A percentile compares a stretch with the other conserved stretches of the same genome.
Evolutionary conservation across 2,888 invertebrate genomes (phyloP).

Genomic region (Mechanitis messenoides): DNA sequence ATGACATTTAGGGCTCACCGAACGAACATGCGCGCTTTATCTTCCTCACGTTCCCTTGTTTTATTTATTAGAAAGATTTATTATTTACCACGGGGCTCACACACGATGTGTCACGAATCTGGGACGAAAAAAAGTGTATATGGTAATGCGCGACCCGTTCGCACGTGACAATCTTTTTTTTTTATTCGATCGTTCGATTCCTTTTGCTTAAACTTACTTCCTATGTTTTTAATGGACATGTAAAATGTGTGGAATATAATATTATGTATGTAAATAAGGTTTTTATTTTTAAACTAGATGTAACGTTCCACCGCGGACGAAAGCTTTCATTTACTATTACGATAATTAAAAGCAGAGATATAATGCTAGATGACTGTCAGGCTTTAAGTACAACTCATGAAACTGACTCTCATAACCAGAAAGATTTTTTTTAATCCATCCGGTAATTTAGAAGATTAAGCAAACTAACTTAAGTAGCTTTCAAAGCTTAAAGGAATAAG

Average conservation of each 20-base stretch:
- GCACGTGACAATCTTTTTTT: conserved; percentile 63
- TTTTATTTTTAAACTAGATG: no score
- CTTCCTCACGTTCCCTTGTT: conserved; percentile 74
- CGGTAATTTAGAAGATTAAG: no score
- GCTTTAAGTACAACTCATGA: no score
- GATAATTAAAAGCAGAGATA: no score
- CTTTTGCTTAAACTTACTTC: conserved; percentile 37
- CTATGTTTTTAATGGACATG: conserved; percentile 30
- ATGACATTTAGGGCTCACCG: conserved; percentile 72
- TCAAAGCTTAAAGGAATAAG: no score
- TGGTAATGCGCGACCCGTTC: conserved; percentile 62
- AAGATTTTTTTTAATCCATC: no score
- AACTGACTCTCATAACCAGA: no score
- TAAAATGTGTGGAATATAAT: conserved; percentile 6
- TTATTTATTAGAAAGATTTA: conserved; percentile 77
- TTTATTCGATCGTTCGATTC: conserved; percentile 48
- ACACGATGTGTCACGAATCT: conserved; percentile 74
- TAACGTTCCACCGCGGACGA: no score
- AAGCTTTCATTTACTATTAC: no score
- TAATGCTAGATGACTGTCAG: no score
- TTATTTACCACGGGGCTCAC: conserved; percentile 72
- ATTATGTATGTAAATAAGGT: conserved; percentile 1
- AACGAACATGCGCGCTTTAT: conserved; percentile 70
- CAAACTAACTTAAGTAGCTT: no score
- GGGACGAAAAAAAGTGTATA: conserved; percentile 67